Base-by-base conservation (phyloP, 2,888 invertebrate species). In the Hoplodrina blanda region DNA sequence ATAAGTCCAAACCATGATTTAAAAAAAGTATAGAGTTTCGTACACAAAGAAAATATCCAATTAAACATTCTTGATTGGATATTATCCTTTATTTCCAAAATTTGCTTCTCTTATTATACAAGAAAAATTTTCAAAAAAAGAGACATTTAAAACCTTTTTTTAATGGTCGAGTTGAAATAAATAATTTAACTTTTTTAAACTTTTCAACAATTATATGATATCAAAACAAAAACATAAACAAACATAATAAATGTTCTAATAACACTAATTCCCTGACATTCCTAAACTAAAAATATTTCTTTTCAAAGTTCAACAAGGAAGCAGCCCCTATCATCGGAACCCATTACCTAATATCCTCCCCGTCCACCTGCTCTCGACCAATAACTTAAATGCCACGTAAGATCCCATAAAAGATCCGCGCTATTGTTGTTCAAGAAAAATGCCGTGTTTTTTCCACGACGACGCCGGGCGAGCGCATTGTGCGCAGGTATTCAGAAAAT, bases 401-500 rank as follows among this genome's bases (percentile, higher is more conserved):
- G 71, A 73, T 61, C 64, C 66, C 55, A 84, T 79, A 84, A 84
- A 84, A 78, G 84, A 78, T 66, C 80, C 61, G 44, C 54, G 63
- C 86, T 75, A 88, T 92, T 92, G 91, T 91, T 84, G 68, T 74
- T 59, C 50, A 76, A 79, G 87, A 87, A 88, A 90, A 91, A 90
- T 90, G 88, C 76, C 81, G 83, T 82, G 85, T 91, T 91, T 89
- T 88, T 86, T 69, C 69, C 82, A 69, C 25, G 65, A 77, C 55
- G 71, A 53, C 68, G 73, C 53, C 65, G 78, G 65, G 49, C 72
- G 64, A 41, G 57, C 73, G 88, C 82, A 90, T 93, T 94, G 94
- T 93, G 85, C 85, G 78, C 89, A 91, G 92, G 92, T 92, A 94
- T 93, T 90, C 88, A 76, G 86, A 82, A 88, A 90, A 93, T 93